phyloP scores from a whole-genome alignment of 2,113 vertebrate genomes.

The Microtus ochrogaster region DNA sequence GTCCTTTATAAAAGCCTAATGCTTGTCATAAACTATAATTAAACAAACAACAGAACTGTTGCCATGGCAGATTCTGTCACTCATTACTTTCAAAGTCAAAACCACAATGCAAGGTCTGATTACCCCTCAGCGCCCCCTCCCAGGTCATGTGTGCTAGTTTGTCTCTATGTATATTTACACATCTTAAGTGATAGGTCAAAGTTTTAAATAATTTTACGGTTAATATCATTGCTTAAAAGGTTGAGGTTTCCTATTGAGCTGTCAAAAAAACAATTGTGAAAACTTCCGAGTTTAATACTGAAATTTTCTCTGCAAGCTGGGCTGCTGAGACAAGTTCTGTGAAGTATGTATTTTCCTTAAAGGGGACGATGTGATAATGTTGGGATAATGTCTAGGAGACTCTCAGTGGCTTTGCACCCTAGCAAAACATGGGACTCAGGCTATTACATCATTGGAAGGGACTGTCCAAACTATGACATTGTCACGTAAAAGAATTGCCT shows the following conservation, averaged over 20 bases:
- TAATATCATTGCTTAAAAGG: conserved; percentile 79
- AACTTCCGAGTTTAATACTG: conserved; percentile 88
- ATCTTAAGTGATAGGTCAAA: conserved; percentile 90
- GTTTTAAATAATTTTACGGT: conserved; percentile 87
- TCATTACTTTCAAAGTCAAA: background rate
- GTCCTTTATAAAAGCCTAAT: conserved; percentile 82
- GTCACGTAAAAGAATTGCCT: conserved; percentile 82
- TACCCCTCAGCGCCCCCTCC: conserved; percentile 70
- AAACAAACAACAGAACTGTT: conserved; percentile 84
- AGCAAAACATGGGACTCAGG: conserved; percentile 87
- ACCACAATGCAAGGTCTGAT: conserved; percentile 67
- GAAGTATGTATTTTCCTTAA: conserved; percentile 69
- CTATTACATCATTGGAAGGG: conserved; percentile 89
- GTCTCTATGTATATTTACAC: conserved; percentile 90
- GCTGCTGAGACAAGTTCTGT: conserved; percentile 80
- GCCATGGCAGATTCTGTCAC: conserved; percentile 80
- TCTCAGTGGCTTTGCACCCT: conserved; percentile 85
- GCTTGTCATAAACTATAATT: background rate
- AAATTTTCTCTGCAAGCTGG: conserved; percentile 86
- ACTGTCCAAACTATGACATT: conserved; percentile 91
- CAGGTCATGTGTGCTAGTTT: conserved; percentile 82
- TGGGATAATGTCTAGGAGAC: conserved; percentile 68
- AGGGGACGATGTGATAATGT: conserved; percentile 81
- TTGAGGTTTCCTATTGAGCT: conserved; percentile 87
- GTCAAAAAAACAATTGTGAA: conserved; percentile 84